These are phyloP conservation scores for Gallinago solitaria DNA, from an alignment of 2,797 vertebrate genomes.

Conservation along the genomic window DNA sequence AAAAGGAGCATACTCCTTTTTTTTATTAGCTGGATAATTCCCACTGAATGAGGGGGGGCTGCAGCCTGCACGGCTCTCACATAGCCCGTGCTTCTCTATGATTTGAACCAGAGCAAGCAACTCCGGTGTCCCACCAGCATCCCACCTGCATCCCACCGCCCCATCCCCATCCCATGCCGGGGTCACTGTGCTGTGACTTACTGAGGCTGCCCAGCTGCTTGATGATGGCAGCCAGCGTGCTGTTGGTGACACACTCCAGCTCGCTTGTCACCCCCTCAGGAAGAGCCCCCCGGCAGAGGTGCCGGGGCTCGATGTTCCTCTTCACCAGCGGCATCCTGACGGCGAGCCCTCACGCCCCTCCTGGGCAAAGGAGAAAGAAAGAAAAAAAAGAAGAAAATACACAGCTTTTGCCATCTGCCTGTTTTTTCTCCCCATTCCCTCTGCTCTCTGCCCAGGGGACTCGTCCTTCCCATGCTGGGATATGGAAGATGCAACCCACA, in stretches of 20 bases:
- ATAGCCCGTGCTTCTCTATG: fast-evolving
- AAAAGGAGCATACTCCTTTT: not conserved
- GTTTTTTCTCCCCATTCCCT: not conserved
- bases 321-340: constrained; percentile 89
- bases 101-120: fast-evolving
- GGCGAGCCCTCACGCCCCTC: not conserved
- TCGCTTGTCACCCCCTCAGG: constrained; percentile 90
- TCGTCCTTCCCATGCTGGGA: fast-evolving
- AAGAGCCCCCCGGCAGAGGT: constrained; percentile 88
- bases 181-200: constrained; percentile 49
- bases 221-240: constrained; percentile 92
- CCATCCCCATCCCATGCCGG: fast-evolving
- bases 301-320: constrained; percentile 90
- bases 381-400: fast-evolving
- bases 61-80: not conserved
- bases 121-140: fast-evolving
- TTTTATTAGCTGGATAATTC: not conserved
- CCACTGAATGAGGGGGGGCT: not conserved
- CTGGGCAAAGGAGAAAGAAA: not conserved
- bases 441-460: not conserved
- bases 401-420: not conserved
- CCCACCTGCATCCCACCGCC: not conserved
- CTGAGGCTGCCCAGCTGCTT: constrained; percentile 92
- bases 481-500: fast-evolving
- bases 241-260: constrained; percentile 93